Base-by-base conservation (phyloP, 2,888 invertebrate species). In the Idaea dimidiata region DNA sequence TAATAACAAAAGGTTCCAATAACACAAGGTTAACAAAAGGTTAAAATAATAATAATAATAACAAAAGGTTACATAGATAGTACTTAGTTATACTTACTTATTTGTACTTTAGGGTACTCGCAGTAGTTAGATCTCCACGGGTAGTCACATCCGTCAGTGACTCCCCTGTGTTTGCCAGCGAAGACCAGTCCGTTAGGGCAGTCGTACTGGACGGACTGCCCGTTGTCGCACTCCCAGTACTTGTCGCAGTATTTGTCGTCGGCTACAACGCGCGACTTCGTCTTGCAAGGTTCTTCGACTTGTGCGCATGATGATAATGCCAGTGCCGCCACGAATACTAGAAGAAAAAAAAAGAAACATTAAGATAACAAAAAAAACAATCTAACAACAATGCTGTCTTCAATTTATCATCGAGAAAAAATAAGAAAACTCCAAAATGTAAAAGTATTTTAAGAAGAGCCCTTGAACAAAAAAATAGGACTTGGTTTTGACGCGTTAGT, bases 161-260 rank as follows among this genome's bases (percentile, higher is more conserved):
- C 97, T 5, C 97, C 97, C 58, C 97, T 93, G 78, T 97, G 96
- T 82, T 97, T 97, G 4, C 97, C 97, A 17, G 97, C 97, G 88
- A 96, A 98, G 58, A 97, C 97, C 71, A 97, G 91, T 0, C 97
- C 97, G 79, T 97, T 98, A 62, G 97, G 97, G 79, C 97, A 98
- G 89, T 97, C 97, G 84, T 97, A 97, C 65, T 97, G 93, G 69
- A 97, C 95, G 0, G 97, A 95, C 81, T 96, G 96, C 0, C 96
- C 97, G 73, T 94, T 95, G 66, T 97, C 96, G 79, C 97, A 97
- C 84, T 97, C 97, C 97, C 97, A 97, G 80, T 96, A 97, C 63
- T 94, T 92, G 80, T 93, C 93, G 80, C 97, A 97, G 87, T 97
- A 96, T 59, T 96, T 96, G 72, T 95, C 95, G 76, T 97, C 97